Conservation (phyloP, 2,113 vertebrate species). For the Ictalurus punctatus region DNA sequence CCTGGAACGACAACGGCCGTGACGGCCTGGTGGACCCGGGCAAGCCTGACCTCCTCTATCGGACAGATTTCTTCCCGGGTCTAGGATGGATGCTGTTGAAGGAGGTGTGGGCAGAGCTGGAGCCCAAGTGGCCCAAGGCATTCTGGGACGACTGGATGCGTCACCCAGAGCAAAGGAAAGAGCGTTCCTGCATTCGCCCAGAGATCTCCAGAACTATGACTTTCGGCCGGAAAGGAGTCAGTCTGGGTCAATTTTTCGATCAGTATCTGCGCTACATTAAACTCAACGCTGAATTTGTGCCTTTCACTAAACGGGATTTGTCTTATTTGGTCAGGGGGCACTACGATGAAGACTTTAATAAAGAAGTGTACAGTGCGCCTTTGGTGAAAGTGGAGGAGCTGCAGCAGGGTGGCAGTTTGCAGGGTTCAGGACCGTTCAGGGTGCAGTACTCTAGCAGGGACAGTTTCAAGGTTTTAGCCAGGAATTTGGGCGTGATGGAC, state of each 20-base stretch:
- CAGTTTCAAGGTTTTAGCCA: slow-evolving; percentile 88
- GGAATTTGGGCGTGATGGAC: slow-evolving; percentile 90
- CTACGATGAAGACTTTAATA: slow-evolving; percentile 77
- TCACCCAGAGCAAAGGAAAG: slow-evolving; percentile 82
- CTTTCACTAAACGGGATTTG: slow-evolving; percentile 84
- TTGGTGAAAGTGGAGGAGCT: slow-evolving; percentile 80
- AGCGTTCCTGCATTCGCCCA: slow-evolving; percentile 84
- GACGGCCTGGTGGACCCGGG: slow-evolving; percentile 81
- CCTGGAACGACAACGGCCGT: slow-evolving; percentile 94
- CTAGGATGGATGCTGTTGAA: slow-evolving; percentile 88
- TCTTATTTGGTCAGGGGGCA: slow-evolving; percentile 79
- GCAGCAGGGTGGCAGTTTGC: slow-evolving; percentile 71
- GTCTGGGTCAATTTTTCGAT: slow-evolving; percentile 95
- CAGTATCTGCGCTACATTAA: slow-evolving; percentile 94
- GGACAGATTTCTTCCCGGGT: slow-evolving; percentile 93
- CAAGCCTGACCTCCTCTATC: slow-evolving; percentile 78
- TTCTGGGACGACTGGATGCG: slow-evolving; percentile 99
- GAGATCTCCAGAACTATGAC: slow-evolving; percentile 92
- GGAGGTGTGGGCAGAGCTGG: slow-evolving; percentile 86
- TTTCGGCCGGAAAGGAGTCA: slow-evolving; percentile 91
- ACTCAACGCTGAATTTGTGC: slow-evolving; percentile 90
- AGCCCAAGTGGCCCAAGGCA: slow-evolving; percentile 90
- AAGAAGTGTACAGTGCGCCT: slow-evolving; percentile 74
- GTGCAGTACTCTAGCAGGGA: slow-evolving; percentile 87
- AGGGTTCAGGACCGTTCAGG: slow-evolving; percentile 74